Base-by-base conservation (phyloP, 1,140 invertebrate species). In the Heliconius melpomene region DNA sequence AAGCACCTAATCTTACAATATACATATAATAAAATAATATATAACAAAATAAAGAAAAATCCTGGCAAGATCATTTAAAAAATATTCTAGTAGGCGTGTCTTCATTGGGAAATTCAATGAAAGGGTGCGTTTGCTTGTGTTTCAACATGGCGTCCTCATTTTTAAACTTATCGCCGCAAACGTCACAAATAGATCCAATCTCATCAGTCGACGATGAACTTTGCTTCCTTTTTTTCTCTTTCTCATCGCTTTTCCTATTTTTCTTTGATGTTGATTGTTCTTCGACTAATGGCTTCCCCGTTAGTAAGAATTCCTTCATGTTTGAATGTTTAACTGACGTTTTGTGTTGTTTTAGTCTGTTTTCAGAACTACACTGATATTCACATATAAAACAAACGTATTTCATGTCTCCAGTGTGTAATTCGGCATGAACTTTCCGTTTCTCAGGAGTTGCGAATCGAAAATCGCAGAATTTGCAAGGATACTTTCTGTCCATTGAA, bases 351-450 rank as follows among this genome's bases (percentile, higher is more conserved):
- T 90, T 87, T 54, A 93, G 80, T 26, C 93, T 84, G 66, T 93
- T 92, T 72, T 92, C 91, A 0, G 93, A 93, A 76, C 88, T 93
- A 54, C 93, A 93, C 75, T 90, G 89, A 76, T 94, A 94, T 79
- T 94, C 93, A 70, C 93, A 94, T 40, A 94, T 93, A 40, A 94
- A 94, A 83, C 93, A 94, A 0, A 94, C 93, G 75, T 90, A 94
- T 79, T 92, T 93, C 89, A 93, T 91, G 76, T 92, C 92, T 6
- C 93, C 93, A 0, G 92, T 94, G 60, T 94, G 93, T 38, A 94
- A 80, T 83, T 91, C 91, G 0, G 89, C 83, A 57, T 94, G 93
- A 0, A 83, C 74, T 81, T 92, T 93, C 60, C 91, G 83, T 72
- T 94, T 94, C 38, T 93, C 90, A 0, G 87, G 87, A 1, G 92